These are phyloP conservation scores for Potamarius usumacintae DNA, from an alignment of 2,113 vertebrate genomes.

Conservation along the genomic window DNA sequence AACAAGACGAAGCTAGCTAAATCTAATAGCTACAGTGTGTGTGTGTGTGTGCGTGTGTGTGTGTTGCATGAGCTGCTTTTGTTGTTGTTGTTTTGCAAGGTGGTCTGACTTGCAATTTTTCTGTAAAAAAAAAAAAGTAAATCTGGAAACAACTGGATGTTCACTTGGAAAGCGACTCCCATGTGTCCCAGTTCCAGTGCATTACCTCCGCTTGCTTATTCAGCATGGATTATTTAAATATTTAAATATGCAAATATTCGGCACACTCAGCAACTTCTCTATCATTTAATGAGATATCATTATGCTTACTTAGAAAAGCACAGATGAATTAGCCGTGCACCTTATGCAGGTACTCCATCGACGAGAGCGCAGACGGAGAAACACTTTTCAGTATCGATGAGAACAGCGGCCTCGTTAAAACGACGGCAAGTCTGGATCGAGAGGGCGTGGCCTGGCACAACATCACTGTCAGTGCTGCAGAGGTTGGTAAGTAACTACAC, in stretches of 20 bases:
- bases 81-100: neutral
- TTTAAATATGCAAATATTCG: neutral
- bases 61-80: too few species aligned
- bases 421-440: slow-evolving; percentile 85
- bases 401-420: slow-evolving; percentile 84
- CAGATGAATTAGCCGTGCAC: neutral
- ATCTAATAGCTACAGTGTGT: neutral
- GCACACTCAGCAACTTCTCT: neutral
- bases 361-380: slow-evolving; percentile 75
- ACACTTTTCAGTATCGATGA: slow-evolving; percentile 85
- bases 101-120: neutral
- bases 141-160: neutral
- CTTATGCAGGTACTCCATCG: slow-evolving; percentile 82
- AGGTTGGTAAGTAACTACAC: slow-evolving; percentile 81
- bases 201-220: neutral
- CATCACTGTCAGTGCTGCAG: slow-evolving; percentile 90
- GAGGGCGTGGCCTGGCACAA: slow-evolving; percentile 91
- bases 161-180: neutral
- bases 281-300: slow-evolving; percentile 5
- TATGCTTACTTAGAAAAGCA: neutral
- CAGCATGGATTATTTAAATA: neutral
- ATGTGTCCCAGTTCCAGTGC: neutral
- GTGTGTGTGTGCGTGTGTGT: neutral
- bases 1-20: neutral
- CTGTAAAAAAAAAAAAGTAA: neutral